Conservation (phyloP, 2,797 vertebrate species). For the Sebastes itinus region DNA sequence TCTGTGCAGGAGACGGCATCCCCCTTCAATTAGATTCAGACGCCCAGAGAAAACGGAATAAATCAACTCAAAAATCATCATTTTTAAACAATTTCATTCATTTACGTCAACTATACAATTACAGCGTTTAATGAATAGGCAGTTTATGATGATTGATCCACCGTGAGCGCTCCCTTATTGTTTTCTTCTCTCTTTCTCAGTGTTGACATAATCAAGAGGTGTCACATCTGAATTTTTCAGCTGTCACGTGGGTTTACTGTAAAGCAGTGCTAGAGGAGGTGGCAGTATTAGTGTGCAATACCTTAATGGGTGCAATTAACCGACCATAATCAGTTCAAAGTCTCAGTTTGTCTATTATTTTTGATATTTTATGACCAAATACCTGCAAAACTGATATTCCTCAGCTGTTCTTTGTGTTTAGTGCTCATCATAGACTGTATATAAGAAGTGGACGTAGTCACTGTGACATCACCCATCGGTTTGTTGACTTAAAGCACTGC, state of each 20-base stretch:
- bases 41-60: conserved; percentile 53
- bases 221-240: conserved; percentile 8
- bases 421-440: too few relatives aligned
- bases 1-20: conserved; percentile 46
- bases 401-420: neutral
- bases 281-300: neutral
- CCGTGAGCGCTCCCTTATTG: neutral
- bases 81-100: conserved; percentile 46
- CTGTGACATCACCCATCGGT: too few relatives aligned
- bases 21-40: conserved; percentile 69
- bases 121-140: conserved; percentile 37
- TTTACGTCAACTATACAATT: conserved; percentile 31
- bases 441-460: too few relatives aligned
- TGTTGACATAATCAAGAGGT: conserved; percentile 18
- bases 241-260: neutral
- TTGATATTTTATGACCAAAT: neutral
- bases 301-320: neutral
- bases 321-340: neutral
- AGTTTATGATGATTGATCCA: conserved; percentile 36
- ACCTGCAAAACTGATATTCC: neutral
- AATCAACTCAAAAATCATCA: conserved; percentile 55
- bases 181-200: conserved; percentile 9
- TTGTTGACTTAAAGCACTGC: neutral
- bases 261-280: neutral
- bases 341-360: neutral